Evolutionary conservation across 2,888 invertebrate genomes (phyloP).

Genomic region (Diplolepis rosae): DNA sequence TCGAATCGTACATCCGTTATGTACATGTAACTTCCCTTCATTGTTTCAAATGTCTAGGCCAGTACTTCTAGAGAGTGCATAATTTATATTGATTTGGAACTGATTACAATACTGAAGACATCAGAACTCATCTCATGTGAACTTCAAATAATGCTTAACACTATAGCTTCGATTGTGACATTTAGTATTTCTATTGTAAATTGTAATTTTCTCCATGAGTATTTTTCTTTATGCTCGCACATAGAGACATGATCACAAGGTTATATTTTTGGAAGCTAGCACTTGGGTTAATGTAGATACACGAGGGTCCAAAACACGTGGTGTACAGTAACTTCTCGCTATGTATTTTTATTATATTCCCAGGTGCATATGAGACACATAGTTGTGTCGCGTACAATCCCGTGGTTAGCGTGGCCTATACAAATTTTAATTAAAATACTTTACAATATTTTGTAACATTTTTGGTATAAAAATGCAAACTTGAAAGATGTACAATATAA

Average conservation of each 20-base stretch:
- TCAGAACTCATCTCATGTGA: background rate
- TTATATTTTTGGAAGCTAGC: slow-evolving; percentile 8
- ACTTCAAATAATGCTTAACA: background rate
- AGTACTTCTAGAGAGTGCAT: background rate
- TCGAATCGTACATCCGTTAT: background rate
- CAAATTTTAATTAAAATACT: slow-evolving; percentile 30
- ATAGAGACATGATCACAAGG: slow-evolving; percentile 20
- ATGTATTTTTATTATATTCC: slow-evolving; percentile 28
- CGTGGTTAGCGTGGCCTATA: slow-evolving; percentile 15
- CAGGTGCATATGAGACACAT: background rate
- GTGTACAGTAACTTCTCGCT: slow-evolving; percentile 7
- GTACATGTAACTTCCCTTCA: background rate
- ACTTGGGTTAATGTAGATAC: slow-evolving; percentile 22
- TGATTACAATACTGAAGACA: background rate
- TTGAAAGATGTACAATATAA: slow-evolving; percentile 6
- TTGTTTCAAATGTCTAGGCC: background rate
- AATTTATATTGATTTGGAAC: background rate
- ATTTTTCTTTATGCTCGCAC: background rate
- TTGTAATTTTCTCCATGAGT: slow-evolving; percentile 2
- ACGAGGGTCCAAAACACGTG: slow-evolving; percentile 10
- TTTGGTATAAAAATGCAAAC: slow-evolving; percentile 17
- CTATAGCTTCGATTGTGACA: background rate
- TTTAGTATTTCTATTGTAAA: background rate
- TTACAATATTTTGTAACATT: slow-evolving; percentile 12
- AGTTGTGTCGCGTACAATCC: background rate